phyloP scores from a whole-genome alignment of 1,140 invertebrate species.

The Neotoxoptera formosana region DNA sequence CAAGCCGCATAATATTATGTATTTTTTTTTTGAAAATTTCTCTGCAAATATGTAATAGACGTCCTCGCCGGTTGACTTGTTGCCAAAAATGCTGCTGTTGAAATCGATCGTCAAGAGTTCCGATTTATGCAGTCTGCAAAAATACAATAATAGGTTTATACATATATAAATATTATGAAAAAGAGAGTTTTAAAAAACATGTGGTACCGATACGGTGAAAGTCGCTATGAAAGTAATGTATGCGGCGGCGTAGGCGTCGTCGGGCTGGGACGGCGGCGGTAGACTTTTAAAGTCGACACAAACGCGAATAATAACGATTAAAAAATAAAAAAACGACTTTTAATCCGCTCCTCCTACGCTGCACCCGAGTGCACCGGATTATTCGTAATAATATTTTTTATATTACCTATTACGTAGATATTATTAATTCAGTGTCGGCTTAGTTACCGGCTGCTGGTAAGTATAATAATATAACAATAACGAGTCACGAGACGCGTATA shows the following conservation, averaged over 20 bases:
- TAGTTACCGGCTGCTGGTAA: neutral
- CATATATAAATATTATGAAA: neutral
- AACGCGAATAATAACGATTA: neutral
- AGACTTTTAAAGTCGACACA: neutral
- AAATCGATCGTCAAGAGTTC: neutral
- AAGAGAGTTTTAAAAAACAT: slow-evolving; percentile 7
- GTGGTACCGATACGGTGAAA: neutral
- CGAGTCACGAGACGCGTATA: neutral
- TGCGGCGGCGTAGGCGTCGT: neutral
- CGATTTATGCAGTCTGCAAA: neutral
- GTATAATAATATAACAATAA: neutral
- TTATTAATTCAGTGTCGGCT: neutral
- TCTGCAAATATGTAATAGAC: neutral
- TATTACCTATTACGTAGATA: neutral
- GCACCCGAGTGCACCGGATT: neutral
- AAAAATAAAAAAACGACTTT: slow-evolving; percentile 13
- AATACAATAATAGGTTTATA: too few species aligned
- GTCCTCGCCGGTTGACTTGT: neutral
- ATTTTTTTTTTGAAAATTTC: neutral
- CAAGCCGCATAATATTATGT: neutral
- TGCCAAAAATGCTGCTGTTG: slow-evolving; percentile 5
- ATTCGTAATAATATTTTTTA: neutral
- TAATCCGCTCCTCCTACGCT: neutral
- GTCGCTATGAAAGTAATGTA: neutral
- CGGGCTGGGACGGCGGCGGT: neutral